Conservation (phyloP, 2,797 vertebrate genomes). For the Chanos chanos region DNA sequence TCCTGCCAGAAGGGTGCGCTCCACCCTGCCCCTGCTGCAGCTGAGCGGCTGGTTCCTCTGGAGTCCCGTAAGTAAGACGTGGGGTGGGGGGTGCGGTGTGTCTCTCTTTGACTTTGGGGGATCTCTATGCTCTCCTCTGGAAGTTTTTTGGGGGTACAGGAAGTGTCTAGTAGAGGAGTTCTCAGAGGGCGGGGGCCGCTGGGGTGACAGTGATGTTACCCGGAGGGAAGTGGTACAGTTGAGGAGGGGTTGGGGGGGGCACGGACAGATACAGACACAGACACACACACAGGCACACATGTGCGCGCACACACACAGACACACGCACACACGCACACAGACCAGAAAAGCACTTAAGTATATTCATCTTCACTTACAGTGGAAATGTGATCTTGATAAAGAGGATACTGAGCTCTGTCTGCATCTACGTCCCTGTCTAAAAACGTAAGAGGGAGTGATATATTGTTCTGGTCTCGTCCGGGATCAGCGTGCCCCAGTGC, state of each 20-base stretch:
- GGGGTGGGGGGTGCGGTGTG: slow-evolving; percentile 26
- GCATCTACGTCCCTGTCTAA: slow-evolving; percentile 1
- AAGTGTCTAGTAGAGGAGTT: slow-evolving; percentile 61
- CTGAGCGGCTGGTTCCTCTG: slow-evolving; percentile 53
- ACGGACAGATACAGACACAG: slow-evolving; percentile 1
- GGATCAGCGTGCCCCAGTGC: background rate
- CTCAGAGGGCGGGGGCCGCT: slow-evolving; percentile 42
- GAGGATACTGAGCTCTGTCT: no score
- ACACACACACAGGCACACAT: background rate
- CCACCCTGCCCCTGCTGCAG: background rate
- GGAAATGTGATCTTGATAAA: no score
- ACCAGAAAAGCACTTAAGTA: no score
- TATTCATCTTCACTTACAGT: no score
- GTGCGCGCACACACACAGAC: background rate
- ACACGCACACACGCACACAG: background rate
- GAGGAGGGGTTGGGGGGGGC: slow-evolving; percentile 1
- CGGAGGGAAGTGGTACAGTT: slow-evolving; percentile 21
- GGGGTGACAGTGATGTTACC: slow-evolving; percentile 28
- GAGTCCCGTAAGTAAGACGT: slow-evolving; percentile 64
- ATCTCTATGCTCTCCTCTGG: slow-evolving; percentile 48
- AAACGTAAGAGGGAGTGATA: slow-evolving; percentile 35
- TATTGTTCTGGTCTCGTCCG: slow-evolving; percentile 2
- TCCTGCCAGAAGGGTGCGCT: slow-evolving; percentile 2
- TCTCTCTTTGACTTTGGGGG: slow-evolving; percentile 45
- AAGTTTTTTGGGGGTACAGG: slow-evolving; percentile 55